phyloP scores from a whole-genome alignment of 35 echinoderm and acorn worm species.

The Ophioderma brevispina region DNA sequence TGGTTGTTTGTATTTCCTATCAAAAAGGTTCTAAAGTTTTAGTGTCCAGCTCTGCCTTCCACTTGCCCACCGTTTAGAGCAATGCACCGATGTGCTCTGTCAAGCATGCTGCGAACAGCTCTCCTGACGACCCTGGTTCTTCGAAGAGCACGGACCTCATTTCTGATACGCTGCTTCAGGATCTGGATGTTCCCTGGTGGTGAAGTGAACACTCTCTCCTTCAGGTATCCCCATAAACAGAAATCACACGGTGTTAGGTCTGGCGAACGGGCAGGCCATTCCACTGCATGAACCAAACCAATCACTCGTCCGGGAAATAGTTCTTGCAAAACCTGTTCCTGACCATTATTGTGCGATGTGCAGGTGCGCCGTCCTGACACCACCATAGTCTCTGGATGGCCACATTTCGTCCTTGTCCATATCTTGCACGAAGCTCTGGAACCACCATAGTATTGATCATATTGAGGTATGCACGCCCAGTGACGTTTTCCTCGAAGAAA shows the following conservation, averaged over 20 bases:
- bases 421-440: not conserved
- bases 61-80: not conserved
- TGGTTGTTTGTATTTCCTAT: too few species aligned
- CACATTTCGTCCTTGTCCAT: not conserved
- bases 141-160: not conserved
- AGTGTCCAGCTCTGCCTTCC: not conserved
- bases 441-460: not conserved
- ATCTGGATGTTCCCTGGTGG: not conserved
- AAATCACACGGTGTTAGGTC: slow-evolving; percentile 3
- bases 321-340: not conserved
- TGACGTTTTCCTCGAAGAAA: not conserved
- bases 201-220: not conserved
- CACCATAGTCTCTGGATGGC: not conserved
- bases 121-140: not conserved
- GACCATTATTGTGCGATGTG: not conserved
- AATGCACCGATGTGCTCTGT: not conserved
- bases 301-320: not conserved
- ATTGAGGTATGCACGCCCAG: not conserved
- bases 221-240: not conserved
- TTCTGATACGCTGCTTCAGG: not conserved
- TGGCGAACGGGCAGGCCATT: not conserved
- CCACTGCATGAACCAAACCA: not conserved
- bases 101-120: not conserved
- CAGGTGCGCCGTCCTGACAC: not conserved
- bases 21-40: too few species aligned